These are phyloP conservation scores for Lordiphosa stackelbergi DNA, from an alignment of 1,140 invertebrate genomes.

Conservation along the genomic window DNA sequence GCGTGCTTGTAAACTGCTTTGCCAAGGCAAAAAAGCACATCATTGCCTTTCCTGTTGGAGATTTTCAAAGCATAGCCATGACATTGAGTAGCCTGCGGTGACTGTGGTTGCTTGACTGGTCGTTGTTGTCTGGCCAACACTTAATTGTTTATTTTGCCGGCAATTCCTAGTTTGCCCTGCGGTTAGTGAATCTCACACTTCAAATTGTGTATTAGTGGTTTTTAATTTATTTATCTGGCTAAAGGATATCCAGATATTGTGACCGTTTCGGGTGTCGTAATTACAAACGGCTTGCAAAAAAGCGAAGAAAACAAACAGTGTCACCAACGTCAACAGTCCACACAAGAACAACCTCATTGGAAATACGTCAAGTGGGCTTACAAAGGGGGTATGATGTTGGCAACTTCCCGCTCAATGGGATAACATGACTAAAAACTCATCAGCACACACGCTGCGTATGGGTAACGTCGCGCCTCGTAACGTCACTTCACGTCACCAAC, in stretches of 20 bases:
- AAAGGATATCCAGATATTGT: too few species aligned
- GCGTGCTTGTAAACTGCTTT: conserved; percentile 50
- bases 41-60: conserved; percentile 2
- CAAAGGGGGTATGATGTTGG: conserved; percentile 1
- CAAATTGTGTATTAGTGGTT: conserved; percentile 40
- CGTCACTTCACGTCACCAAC: conserved; percentile 34
- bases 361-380: conserved; percentile 41
- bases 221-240: conserved; percentile 40
- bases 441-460: conserved; percentile 41
- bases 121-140: conserved; percentile 16
- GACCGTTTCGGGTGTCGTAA: background rate
- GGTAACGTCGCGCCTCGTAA: conserved; percentile 38
- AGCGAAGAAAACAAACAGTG: background rate
- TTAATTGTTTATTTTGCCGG: conserved; percentile 66
- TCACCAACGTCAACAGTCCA: background rate
- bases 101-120: conserved; percentile 3
- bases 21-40: conserved; percentile 11
- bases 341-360: conserved; percentile 30
- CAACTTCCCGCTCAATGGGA: conserved; percentile 15
- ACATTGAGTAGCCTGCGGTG: conserved; percentile 22
- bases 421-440: conserved; percentile 36
- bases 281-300: background rate
- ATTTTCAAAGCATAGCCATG: conserved; percentile 23
- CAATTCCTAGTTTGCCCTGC: conserved; percentile 52
- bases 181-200: conserved; percentile 44